Conservation (phyloP, 92 coral and sea anemone genomes). For the Umimayanthus kanabou region DNA sequence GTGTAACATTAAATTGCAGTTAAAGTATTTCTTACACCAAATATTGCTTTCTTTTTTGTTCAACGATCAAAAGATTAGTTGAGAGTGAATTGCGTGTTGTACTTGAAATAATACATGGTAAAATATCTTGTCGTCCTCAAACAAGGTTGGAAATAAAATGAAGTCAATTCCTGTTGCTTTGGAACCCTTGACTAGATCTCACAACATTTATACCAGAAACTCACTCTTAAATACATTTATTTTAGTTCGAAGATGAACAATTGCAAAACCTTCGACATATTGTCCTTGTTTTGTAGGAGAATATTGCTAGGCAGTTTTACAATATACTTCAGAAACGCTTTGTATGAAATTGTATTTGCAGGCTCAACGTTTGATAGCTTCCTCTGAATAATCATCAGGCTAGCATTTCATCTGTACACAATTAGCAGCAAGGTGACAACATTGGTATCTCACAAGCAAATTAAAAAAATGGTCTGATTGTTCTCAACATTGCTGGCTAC, state of each 20-base stretch:
- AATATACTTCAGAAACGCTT: not conserved
- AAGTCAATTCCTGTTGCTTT: not conserved
- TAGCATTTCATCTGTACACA: not conserved
- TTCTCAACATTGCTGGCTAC: not conserved
- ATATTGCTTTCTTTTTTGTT: too few species aligned
- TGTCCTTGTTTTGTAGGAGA: not conserved
- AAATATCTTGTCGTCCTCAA: not conserved
- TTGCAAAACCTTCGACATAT: not conserved
- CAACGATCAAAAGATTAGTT: not conserved
- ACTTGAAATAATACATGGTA: not conserved
- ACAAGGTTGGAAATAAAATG: too few species aligned
- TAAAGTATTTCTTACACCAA: not conserved
- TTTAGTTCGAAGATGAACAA: not conserved
- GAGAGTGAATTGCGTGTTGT: not conserved
- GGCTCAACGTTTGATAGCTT: not conserved
- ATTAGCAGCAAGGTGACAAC: not conserved
- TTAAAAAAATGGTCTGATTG: not conserved
- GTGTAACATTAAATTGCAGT: not conserved
- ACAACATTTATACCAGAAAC: not conserved
- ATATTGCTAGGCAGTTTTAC: too few species aligned
- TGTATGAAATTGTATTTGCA: too few species aligned
- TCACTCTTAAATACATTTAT: not conserved
- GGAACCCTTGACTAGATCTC: not conserved
- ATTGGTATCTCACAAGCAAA: not conserved
- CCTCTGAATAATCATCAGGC: not conserved